Percentiles rank a stretch among this genome's conserved stretches.
phyloP scores from a whole-genome alignment of 1,140 invertebrate species.

The Cotesia typhae region DNA sequence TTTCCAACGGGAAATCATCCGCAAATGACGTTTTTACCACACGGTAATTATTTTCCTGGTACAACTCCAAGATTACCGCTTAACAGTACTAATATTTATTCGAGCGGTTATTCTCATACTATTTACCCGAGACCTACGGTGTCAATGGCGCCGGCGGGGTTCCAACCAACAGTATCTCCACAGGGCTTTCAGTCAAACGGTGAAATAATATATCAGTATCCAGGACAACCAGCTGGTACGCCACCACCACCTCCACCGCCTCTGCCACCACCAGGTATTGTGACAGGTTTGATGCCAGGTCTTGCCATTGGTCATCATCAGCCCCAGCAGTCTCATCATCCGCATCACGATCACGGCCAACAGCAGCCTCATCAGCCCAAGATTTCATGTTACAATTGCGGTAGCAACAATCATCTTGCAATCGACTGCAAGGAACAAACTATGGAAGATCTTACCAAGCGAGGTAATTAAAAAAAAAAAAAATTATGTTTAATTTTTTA shows the following conservation, averaged over 20 bases:
- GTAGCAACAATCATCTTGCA: conserved; percentile 78
- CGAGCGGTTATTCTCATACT: conserved; percentile 60
- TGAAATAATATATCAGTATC: conserved; percentile 66
- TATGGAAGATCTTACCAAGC: conserved; percentile 86
- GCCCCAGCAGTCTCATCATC: conserved; percentile 63
- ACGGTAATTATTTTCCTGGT: conserved; percentile 58
- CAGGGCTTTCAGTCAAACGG: conserved; percentile 62
- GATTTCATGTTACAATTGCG: conserved; percentile 74
- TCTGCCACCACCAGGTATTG: conserved; percentile 40
- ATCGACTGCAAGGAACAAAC: conserved; percentile 85
- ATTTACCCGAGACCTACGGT: conserved; percentile 60
- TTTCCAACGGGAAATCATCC: conserved; percentile 58
- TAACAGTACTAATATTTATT: conserved; percentile 56
- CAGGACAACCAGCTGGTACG: conserved; percentile 62
- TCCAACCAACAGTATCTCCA: conserved; percentile 45
- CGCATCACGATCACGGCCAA: conserved; percentile 37
- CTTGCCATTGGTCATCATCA: conserved; percentile 55
- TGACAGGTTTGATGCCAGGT: conserved; percentile 53
- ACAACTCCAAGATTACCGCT: conserved; percentile 47
- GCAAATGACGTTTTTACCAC: conserved; percentile 60
- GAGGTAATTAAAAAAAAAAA: conserved; percentile 57
- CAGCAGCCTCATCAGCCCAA: conserved; percentile 65
- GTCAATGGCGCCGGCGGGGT: no score
- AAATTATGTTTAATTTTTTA: not conserved
- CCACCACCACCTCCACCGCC: conserved; percentile 63